These are phyloP conservation scores for Limnephilus auricula DNA, from an alignment of 2,888 invertebrate genomes.

Conservation along the genomic window DNA sequence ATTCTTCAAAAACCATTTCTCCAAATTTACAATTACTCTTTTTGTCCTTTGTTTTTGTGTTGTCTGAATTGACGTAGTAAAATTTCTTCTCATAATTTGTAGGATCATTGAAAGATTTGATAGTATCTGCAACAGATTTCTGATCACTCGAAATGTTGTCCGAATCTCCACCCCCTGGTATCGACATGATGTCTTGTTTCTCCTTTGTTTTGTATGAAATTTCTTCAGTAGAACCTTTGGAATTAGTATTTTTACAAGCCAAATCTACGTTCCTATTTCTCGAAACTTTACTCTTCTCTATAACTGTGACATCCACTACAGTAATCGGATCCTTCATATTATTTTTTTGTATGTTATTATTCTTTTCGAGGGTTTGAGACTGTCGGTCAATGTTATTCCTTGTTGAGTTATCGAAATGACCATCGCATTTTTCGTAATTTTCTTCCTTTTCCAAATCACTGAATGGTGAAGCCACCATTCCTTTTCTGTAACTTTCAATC, in stretches of 20 bases:
- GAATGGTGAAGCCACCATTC: constrained; percentile 74
- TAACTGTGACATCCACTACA: constrained; percentile 36
- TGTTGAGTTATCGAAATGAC: neutral
- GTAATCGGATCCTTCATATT: constrained; percentile 38
- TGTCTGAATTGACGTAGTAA: constrained; percentile 78
- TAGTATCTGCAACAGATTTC: constrained; percentile 62
- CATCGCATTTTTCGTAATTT: constrained; percentile 37
- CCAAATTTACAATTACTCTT: constrained; percentile 83
- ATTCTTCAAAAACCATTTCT: constrained; percentile 92
- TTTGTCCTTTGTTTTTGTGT: constrained; percentile 73
- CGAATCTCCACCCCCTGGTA: constrained; percentile 1
- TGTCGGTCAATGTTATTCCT: neutral
- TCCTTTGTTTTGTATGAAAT: constrained; percentile 69
- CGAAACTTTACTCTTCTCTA: constrained; percentile 69
- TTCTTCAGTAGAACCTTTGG: constrained; percentile 16
- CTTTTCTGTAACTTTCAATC: constrained; percentile 76
- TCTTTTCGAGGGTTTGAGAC: constrained; percentile 52
- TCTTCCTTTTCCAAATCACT: constrained; percentile 54
- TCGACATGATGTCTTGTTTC: constrained; percentile 24
- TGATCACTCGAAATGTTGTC: constrained; percentile 46
- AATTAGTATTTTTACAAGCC: constrained; percentile 70
- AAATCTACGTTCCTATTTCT: constrained; percentile 74
- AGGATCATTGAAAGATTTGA: constrained; percentile 68
- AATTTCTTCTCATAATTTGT: constrained; percentile 78
- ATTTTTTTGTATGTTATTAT: constrained; percentile 20